Conservation (phyloP, 30 jellyfish, hydroid and myxozoan species). For the Cassiopea xamachana region DNA sequence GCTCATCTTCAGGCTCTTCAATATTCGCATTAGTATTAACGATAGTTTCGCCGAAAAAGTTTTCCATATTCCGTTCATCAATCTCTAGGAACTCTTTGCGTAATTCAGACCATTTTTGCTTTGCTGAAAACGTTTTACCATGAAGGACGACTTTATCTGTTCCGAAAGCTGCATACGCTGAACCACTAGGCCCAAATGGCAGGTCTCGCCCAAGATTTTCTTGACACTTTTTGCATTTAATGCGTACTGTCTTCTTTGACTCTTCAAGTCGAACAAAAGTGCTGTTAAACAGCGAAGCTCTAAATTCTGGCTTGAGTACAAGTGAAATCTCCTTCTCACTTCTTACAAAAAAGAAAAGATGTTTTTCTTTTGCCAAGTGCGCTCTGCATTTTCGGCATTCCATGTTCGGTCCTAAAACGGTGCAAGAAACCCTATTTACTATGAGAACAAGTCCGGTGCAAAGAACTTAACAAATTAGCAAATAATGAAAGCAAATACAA, state of each 20-base stretch:
- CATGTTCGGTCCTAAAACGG: constrained; percentile 14
- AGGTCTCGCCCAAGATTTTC: constrained; percentile 61
- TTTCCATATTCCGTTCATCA: constrained; percentile 57
- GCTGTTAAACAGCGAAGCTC: constrained; percentile 3
- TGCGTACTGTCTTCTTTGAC: constrained; percentile 47
- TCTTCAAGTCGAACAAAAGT: constrained; percentile 47
- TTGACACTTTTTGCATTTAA: constrained; percentile 64
- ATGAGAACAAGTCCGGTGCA: no score
- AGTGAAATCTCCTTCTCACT: constrained; percentile 63
- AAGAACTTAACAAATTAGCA: no score
- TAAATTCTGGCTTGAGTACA: constrained; percentile 73
- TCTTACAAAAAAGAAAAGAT: constrained; percentile 63
- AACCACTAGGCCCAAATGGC: constrained; percentile 80
- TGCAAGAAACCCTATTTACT: background rate
- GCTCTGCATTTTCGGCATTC: constrained; percentile 55
- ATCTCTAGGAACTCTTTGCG: constrained; percentile 18
- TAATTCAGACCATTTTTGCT: constrained; percentile 63
- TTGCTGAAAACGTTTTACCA: constrained; percentile 39
- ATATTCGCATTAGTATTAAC: background rate
- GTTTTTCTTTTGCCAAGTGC: constrained; percentile 20
- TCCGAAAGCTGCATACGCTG: constrained; percentile 61
- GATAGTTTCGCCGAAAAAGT: constrained; percentile 41
- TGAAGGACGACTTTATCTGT: constrained; percentile 44
- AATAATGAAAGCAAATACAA: no score
- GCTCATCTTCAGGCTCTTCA: background rate